Evolutionary conservation across 2,113 vertebrate species (phyloP), one percentile per base, ranked within the genome.

Genomic region (Tor tambroides): DNA sequence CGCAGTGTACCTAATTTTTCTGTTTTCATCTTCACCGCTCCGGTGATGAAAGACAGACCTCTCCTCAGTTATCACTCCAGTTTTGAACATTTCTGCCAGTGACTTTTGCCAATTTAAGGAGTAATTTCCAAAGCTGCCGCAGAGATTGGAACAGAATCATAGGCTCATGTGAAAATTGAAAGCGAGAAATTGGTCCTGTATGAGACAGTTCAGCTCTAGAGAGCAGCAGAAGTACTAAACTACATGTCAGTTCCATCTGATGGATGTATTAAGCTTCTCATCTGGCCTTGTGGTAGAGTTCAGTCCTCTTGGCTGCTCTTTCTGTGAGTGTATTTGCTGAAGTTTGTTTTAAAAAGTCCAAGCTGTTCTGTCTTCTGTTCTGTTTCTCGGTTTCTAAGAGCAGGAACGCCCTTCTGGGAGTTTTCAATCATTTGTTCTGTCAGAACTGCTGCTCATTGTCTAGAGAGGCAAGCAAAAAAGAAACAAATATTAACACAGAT

Each of bases 331-430:
- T 80, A 15, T 79, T 79, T 59, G 54, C 23, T 75, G 38, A 75
- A 75, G 67, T 71, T 71, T 38, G 67, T 71, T 71, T 71, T 9
- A 71, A 71, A 71, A 32, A 38, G 32, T 21, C 67, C 67, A 38
- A 43, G 35, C 72, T 75, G 71, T 74, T 74, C 38, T 74, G 72
- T 75, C 72, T 75, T 43, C 23, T 75, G 23, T 43, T 71, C 67
- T 43, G 38, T 71, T 21, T 38, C 19, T 21, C 10, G 41, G 35
- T 26, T 75, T 75, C 21, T 11, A 43, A 75, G 11, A 14, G 38
- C 23, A 43, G 72, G 11, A 75, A 75, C 10, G 2, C 9, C 11
- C 38, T 2, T 43, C 21, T 43, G 23, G 72, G 72, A 75, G 72
- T 14, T 1, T 38, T 74, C 71, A 43, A n/a, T 74, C 1, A n/a